Percentiles rank a stretch among this genome's conserved stretches.
These are phyloP conservation scores for Protophormia terraenovae DNA, from an alignment of 2,888 invertebrate genomes.

Conservation along the genomic window DNA sequence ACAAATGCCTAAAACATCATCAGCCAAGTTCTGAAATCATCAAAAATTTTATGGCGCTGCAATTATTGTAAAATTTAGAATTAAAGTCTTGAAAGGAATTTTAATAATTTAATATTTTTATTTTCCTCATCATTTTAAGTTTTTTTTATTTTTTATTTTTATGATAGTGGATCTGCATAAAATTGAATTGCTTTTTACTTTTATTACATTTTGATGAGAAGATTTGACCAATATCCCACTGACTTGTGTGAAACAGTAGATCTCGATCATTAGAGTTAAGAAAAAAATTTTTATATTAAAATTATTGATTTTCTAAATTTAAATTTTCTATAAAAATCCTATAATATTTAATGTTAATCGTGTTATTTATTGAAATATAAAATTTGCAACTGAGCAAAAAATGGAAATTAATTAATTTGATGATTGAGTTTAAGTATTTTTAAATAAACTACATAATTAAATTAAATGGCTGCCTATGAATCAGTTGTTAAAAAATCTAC, in stretches of 20 bases:
- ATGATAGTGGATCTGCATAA: slow-evolving; percentile 15
- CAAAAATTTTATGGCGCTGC: slow-evolving; percentile 51
- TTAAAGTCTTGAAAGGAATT: slow-evolving; percentile 50
- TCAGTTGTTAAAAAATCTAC: neutral
- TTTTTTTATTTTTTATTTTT: slow-evolving; percentile 5
- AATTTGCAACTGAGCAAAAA: neutral
- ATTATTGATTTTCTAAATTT: slow-evolving; percentile 41
- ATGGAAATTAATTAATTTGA: slow-evolving; percentile 1
- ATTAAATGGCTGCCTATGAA: neutral
- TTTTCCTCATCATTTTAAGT: slow-evolving; percentile 2
- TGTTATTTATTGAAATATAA: slow-evolving; percentile 33
- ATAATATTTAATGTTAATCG: slow-evolving; percentile 24
- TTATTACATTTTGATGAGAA: slow-evolving; percentile 56
- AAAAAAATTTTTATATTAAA: slow-evolving; percentile 45
- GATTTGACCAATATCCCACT: slow-evolving; percentile 38
- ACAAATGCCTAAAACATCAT: neutral
- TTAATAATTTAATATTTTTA: slow-evolving; percentile 27
- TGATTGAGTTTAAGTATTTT: neutral
- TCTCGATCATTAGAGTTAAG: neutral
- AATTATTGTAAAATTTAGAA: slow-evolving; percentile 48
- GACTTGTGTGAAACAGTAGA: neutral
- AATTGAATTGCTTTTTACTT: slow-evolving; percentile 61
- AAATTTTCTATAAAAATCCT: neutral
- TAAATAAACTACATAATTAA: neutral
- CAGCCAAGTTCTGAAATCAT: neutral